Base-by-base conservation (phyloP, 1,140 invertebrate genomes). In the Melitaea cinxia region DNA sequence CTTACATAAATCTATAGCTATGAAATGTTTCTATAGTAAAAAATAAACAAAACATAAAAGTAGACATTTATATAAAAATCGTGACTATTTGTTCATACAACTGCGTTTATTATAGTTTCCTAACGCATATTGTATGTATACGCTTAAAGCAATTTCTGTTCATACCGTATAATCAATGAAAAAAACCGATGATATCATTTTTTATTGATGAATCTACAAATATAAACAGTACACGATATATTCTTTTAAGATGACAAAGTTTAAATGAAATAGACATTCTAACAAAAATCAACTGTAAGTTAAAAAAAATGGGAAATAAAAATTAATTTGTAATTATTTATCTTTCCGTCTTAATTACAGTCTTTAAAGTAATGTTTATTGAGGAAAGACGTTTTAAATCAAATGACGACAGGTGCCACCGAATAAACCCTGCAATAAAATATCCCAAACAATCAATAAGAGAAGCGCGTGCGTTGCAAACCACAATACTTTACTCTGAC, bases 381-480 rank as follows among this genome's bases (percentile, higher is more conserved):
- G 57, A 66, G 57, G 50, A 66, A 66, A 60, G 56, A 55, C 24
- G 52, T 37, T 66, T 69, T 64, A 67, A 69, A 67, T 66, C 56
- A 39, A 74, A 70, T 59, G 62, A 68, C 70, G 69, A 77, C 75
- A 80, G 76, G 72, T 78, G 73, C 58, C 49, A 52, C 47, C 53
- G 65, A 30, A 64, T 58, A 57, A 65, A 63, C 61, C 52, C 66
- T 57, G 65, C 59, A 78, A 77, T 75, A 78, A 78, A 73, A 67
- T 68, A 73, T 66, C 45, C 60, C 50, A 57, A 57, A 65, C 63
- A 63, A 70, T 75, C 68, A 70, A 73, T 65, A 77, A 65, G 63
- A 71, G 68, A 70, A 72, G 74, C 79, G 72, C 74, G 77, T 80
- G 75, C 74, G 58, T 67, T 21, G 68, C 77, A 69, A 61, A 82